Base-by-base conservation (phyloP, 2,113 vertebrate genomes). In the Ornithorhynchus anatinus region DNA sequence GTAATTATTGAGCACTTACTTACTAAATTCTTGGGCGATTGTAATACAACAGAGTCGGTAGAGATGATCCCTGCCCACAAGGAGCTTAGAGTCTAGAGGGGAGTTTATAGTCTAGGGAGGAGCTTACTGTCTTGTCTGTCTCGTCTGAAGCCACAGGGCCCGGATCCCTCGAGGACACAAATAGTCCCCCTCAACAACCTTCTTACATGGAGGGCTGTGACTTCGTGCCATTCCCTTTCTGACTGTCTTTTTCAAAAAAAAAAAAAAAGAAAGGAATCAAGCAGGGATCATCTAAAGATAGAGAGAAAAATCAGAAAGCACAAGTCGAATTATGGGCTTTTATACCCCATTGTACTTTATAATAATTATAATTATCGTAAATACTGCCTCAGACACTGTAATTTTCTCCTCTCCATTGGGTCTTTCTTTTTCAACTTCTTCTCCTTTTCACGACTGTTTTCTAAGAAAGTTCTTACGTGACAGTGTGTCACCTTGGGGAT, bases 291-390 rank as follows among this genome's bases (percentile, higher is more conserved):
- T 86, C 89, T 89, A 90, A 90, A 90, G 77, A 89, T 90, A 90
- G 89, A 81, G 78, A 75, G 79, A 88, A 88, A 90, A 90, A 85
- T 88, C 87, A 87, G 87, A 89, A 84, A 89, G 84, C 69, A 87
- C 77, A 29, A 0, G 62, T 81, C 84, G 86, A 90, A 90, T 90
- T 90, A 90, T 0, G 71, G 89, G 89, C 89, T 90, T 84, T 84
- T 89, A 83, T 72, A 86, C 79, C 79, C 86, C 87, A 90, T 90
- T 90, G 87, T 89, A 86, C 84, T 36, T 89, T 88, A 88, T 89
- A 89, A 90, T 89, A 90, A 87, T 90, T 90, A 90, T 90, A 90
- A 90, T 90, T 90, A 90, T 86, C 89, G 87, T 89, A 90, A 90
- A 90, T 89, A 89, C 8, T 80, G 86, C 78, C 62, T 73, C 86